Evolutionary conservation across 2,113 vertebrate genomes (phyloP).

Genomic region (Tetrao urogallus): DNA sequence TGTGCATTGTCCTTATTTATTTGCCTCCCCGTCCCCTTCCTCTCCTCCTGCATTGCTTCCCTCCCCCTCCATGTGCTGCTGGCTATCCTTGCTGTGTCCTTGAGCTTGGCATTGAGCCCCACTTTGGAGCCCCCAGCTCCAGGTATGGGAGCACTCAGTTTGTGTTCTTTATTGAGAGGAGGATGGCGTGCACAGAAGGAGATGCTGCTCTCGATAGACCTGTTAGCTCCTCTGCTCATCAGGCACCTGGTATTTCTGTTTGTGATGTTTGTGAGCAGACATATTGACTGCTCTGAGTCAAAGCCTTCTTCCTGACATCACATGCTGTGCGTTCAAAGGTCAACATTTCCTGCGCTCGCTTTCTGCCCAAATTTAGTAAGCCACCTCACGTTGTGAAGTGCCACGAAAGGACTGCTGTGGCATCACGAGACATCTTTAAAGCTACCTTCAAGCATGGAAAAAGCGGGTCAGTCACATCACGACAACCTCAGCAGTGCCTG

Average conservation of each 20-base stretch:
- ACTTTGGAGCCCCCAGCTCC: neutral
- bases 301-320: neutral
- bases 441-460: neutral
- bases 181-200: neutral
- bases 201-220: neutral
- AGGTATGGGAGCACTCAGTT: neutral
- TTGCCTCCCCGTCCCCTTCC: constrained; percentile 40
- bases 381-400: neutral
- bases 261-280: neutral
- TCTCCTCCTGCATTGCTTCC: neutral
- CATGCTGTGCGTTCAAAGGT: neutral
- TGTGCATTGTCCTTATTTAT: constrained; percentile 72
- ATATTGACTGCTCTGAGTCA: neutral
- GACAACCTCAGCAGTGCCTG: neutral
- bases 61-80: neutral
- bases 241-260: neutral
- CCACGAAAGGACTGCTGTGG: neutral
- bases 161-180: neutral
- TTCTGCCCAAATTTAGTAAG: neutral
- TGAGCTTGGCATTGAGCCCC: constrained; percentile 4
- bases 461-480: neutral
- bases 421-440: neutral
- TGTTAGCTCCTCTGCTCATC: neutral
- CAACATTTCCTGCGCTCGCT: neutral
- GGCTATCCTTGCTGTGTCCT: constrained; percentile 16